Evolutionary conservation across 2,888 invertebrate species (phyloP).

Genomic region (Acleris emargana): DNA sequence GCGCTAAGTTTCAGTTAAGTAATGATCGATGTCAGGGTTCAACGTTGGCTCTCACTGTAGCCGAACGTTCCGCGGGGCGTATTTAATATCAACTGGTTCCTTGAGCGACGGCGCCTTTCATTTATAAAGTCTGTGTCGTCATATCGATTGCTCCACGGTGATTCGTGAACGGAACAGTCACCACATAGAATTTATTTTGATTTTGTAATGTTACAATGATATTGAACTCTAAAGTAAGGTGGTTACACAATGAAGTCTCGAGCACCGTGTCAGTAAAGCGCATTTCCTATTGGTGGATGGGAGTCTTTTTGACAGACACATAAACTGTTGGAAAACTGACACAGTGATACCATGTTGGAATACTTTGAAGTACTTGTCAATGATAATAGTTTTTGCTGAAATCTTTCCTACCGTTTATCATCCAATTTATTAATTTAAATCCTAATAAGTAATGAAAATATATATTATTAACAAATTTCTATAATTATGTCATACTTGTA

Average conservation of each 20-base stretch:
- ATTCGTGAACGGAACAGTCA: constrained; percentile 35
- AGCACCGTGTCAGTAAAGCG: constrained; percentile 16
- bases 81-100: constrained; percentile 67
- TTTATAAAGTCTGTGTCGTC: constrained; percentile 81
- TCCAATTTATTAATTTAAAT: too few relatives aligned
- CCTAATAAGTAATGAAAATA: too few relatives aligned
- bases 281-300: constrained; percentile 16
- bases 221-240: constrained; percentile 8
- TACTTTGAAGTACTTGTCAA: too few relatives aligned
- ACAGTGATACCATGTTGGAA: constrained; percentile 13
- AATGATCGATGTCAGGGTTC: constrained; percentile 48
- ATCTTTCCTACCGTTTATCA: too few relatives aligned
- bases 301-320: constrained; percentile 25
- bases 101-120: constrained; percentile 66
- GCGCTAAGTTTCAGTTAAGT: constrained; percentile 51
- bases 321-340: constrained; percentile 21
- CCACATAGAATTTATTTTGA: constrained; percentile 53
- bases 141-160: constrained; percentile 67
- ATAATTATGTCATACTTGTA: too few relatives aligned
- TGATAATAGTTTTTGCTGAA: too few relatives aligned
- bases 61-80: constrained; percentile 70
- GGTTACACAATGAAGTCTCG: background rate
- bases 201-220: constrained; percentile 47
- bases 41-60: constrained; percentile 83
- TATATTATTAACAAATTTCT: too few relatives aligned